These are phyloP conservation scores for Forbesichthys papilliferus DNA, from an alignment of 2,113 vertebrate genomes.

Conservation along the genomic window DNA sequence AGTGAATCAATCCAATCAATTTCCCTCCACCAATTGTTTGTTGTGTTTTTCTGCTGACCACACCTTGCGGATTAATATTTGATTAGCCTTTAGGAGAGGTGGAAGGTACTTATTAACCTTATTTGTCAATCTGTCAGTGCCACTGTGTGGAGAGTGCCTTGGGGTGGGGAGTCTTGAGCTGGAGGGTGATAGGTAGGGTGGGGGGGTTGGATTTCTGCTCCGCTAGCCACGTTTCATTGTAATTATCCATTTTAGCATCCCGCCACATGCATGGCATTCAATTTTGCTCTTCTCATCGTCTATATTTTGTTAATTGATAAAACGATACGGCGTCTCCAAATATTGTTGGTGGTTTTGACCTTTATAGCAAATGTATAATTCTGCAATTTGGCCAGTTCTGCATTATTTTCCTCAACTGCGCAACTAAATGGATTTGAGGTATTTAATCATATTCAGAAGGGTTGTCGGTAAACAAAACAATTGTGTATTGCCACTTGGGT, in stretches of 20 bases:
- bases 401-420: constrained; percentile 35
- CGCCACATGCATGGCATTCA: constrained; percentile 63
- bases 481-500: constrained; percentile 61
- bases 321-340: constrained; percentile 33
- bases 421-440: constrained; percentile 34
- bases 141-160: constrained; percentile 77
- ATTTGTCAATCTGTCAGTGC: constrained; percentile 93
- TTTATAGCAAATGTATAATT: constrained; percentile 37
- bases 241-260: constrained; percentile 72
- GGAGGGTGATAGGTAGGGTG: constrained; percentile 27
- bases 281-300: constrained; percentile 62
- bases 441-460: constrained; percentile 57
- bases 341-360: constrained; percentile 51
- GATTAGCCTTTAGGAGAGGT: constrained; percentile 96
- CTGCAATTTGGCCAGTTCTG: constrained; percentile 55
- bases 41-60: constrained; percentile 94
- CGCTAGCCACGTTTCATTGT: constrained; percentile 70
- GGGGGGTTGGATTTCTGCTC: constrained; percentile 55
- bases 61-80: constrained; percentile 98
- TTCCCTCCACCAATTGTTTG: constrained; percentile 86
- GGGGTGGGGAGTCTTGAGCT: constrained; percentile 57
- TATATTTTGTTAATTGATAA: constrained; percentile 70
- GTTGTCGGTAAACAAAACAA: constrained; percentile 65
- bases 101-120: constrained; percentile 97
- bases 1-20: constrained; percentile 93